Evolutionary conservation across 2,797 vertebrate genomes (phyloP).

Genomic region (Lithobates pipiens): DNA sequence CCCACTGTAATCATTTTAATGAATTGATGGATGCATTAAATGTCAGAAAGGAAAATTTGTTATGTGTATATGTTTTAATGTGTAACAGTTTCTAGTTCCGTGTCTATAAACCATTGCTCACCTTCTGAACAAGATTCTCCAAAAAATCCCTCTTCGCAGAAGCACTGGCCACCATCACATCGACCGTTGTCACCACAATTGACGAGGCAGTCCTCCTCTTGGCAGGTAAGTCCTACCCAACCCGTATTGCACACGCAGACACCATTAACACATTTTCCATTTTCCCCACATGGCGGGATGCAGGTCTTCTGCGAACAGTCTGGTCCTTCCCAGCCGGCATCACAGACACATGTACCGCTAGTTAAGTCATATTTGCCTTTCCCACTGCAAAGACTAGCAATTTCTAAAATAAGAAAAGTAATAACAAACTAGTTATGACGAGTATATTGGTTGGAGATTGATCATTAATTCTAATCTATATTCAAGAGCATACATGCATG

Average conservation of each 20-base stretch:
- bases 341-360: conserved; percentile 82
- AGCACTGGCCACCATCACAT: conserved; percentile 85
- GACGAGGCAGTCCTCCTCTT: conserved; percentile 75
- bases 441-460: too few species aligned
- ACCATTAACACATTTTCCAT: conserved; percentile 82
- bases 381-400: conserved; percentile 78
- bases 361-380: conserved; percentile 78
- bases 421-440: not conserved
- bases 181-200: conserved; percentile 83
- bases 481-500: too few species aligned
- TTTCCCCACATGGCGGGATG: conserved; percentile 84
- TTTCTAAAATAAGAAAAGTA: conserved; percentile 66
- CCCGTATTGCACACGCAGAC: conserved; percentile 81
- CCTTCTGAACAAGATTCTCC: conserved; percentile 78
- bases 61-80: too few species aligned
- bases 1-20: too few species aligned
- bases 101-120: not conserved
- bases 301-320: conserved; percentile 80
- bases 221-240: conserved; percentile 82
- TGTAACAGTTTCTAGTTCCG: too few species aligned
- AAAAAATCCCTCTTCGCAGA: conserved; percentile 84
- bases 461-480: too few species aligned
- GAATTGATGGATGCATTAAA: too few species aligned
- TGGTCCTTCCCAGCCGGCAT: conserved; percentile 77
- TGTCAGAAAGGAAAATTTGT: too few species aligned